Conservation (phyloP, 2,113 vertebrate species). For the Tupaia tana region DNA sequence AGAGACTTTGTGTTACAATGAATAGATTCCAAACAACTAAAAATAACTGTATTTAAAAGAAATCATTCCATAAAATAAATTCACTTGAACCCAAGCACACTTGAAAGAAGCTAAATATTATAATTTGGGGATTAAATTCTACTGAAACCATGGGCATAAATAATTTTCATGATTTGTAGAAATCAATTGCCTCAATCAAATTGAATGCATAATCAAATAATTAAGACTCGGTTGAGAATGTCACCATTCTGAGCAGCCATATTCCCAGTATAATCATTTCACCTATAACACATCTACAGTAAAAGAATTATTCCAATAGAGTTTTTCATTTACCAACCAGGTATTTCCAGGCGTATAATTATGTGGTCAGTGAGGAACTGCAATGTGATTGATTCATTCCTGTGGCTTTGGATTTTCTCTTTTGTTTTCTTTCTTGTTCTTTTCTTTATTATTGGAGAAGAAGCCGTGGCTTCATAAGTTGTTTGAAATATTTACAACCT, state of each 20-base stretch:
- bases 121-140: background rate
- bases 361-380: background rate
- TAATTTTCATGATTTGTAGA: background rate
- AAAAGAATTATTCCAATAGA: background rate
- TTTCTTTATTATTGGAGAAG: background rate
- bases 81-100: background rate
- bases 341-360: background rate
- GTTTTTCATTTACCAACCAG: background rate
- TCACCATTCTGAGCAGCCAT: background rate
- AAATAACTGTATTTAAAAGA: conserved; percentile 15
- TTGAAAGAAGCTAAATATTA: conserved; percentile 13
- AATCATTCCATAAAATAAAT: conserved; percentile 1
- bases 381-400: background rate
- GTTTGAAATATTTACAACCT: background rate
- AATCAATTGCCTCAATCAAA: background rate
- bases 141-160: background rate
- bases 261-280: background rate
- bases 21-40: conserved; percentile 17
- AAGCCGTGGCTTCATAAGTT: background rate
- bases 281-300: background rate
- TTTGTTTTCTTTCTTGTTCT: background rate
- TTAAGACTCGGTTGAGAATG: background rate
- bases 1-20: conserved; percentile 31
- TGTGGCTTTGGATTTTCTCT: background rate
- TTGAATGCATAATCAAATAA: background rate